Evolutionary conservation across 2,797 vertebrate species (phyloP).

Genomic region (Coccyzus lansbergi): DNA sequence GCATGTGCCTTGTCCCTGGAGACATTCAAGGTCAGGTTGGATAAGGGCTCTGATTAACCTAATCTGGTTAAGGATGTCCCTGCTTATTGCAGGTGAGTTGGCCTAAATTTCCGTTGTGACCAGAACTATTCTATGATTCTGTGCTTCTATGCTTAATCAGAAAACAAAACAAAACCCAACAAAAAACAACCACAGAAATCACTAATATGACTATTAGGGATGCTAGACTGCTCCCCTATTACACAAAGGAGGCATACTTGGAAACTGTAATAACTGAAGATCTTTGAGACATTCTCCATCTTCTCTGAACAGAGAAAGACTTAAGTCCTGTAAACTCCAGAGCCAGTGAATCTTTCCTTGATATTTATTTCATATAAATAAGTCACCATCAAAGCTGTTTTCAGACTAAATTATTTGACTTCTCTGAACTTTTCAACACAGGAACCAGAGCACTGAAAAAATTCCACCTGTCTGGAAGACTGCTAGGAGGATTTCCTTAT

Average conservation of each 20-base stretch:
- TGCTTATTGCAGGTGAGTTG: no score
- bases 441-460: neutral
- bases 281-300: neutral
- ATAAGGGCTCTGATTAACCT: no score
- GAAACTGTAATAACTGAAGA: neutral
- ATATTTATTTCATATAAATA: neutral
- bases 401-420: neutral
- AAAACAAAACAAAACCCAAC: neutral
- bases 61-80: no score
- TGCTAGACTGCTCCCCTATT: neutral
- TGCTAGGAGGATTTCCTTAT: neutral
- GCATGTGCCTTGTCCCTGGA: no score
- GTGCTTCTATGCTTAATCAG: neutral
- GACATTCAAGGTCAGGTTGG: no score
- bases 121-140: no score
- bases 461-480: neutral
- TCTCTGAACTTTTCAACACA: neutral
- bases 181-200: no score
- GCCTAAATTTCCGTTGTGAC: no score
- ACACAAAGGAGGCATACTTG: neutral
- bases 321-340: neutral
- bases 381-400: neutral
- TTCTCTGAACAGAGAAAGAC: neutral
- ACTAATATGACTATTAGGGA: neutral
- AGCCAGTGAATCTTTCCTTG: neutral